Percentiles rank a stretch among this genome's conserved stretches.
Conservation (phyloP, 2,797 vertebrate species). For the Myioborus melanocephalus region DNA sequence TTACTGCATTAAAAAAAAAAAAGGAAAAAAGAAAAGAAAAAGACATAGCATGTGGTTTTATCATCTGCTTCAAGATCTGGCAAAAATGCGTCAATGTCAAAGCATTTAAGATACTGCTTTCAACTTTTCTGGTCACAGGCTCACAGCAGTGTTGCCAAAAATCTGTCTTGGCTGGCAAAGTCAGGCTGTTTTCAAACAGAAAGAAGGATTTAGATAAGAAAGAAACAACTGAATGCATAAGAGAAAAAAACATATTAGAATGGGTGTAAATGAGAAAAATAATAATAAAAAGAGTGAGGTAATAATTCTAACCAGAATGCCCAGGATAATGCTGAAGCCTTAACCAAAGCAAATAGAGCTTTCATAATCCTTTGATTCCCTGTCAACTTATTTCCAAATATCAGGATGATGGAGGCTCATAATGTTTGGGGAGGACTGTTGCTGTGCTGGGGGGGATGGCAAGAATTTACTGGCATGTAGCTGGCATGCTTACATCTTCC, state of each 20-base stretch:
- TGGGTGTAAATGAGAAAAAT: background rate
- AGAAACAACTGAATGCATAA: background rate
- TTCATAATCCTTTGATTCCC: background rate
- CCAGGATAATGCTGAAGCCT: background rate
- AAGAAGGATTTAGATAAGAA: background rate
- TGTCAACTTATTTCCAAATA: background rate
- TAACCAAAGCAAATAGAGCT: background rate
- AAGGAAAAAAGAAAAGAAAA: too few species aligned
- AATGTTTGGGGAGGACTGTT: background rate
- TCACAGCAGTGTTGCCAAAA: background rate
- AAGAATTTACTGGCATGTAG: background rate
- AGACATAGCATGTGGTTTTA: background rate
- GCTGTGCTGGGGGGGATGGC: accelerated
- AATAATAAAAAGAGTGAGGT: background rate
- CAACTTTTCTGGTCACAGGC: background rate
- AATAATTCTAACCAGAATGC: background rate
- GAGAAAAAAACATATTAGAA: background rate
- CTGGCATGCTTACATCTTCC: background rate
- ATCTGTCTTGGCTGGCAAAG: background rate
- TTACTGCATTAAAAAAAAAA: background rate
- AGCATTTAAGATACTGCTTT: background rate
- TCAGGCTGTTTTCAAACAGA: slow-evolving; percentile 25
- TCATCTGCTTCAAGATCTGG: background rate
- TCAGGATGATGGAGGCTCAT: background rate
- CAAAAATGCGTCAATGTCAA: background rate